A percentile compares a stretch with the other conserved stretches of the same genome.
Evolutionary conservation across 1,140 invertebrate species (phyloP).

Genomic region (Ips nitidus): DNA sequence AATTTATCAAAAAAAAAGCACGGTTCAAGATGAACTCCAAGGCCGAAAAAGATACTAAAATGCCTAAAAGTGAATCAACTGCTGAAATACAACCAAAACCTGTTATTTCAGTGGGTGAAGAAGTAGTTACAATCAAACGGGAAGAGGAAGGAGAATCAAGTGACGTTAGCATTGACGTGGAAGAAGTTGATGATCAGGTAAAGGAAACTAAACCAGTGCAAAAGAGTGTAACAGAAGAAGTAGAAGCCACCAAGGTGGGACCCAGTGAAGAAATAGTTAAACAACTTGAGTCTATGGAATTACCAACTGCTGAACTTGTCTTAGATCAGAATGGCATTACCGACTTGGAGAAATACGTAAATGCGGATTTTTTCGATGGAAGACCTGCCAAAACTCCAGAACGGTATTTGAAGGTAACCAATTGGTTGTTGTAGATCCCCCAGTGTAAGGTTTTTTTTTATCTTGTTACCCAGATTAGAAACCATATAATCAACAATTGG

Average conservation of each 20-base stretch:
- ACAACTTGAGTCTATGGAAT: constrained; percentile 43
- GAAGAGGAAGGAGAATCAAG: constrained; percentile 57
- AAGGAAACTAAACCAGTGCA: background rate
- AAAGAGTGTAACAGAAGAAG: constrained; percentile 1
- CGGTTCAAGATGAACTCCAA: too few species aligned
- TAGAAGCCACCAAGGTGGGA: too few species aligned
- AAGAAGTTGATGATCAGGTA: constrained; percentile 54
- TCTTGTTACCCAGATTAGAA: constrained; percentile 56
- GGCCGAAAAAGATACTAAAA: background rate
- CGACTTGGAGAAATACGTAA: constrained; percentile 60
- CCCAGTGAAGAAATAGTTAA: constrained; percentile 27
- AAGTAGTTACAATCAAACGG: constrained; percentile 46
- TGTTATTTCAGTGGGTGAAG: too few species aligned
- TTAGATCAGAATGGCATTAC: constrained; percentile 53
- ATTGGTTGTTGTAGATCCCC: constrained; percentile 1
- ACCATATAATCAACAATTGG: constrained; percentile 64
- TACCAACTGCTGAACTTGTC: constrained; percentile 53
- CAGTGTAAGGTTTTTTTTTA: background rate
- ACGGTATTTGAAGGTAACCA: constrained; percentile 58
- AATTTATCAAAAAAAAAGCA: background rate
- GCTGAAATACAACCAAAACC: too few species aligned
- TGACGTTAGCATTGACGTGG: constrained; percentile 61
- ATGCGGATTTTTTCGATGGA: constrained; percentile 64
- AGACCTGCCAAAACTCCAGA: constrained; percentile 60
- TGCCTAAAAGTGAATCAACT: too few species aligned